Evolutionary conservation across 2,113 vertebrate genomes (phyloP), one percentile per base, ranked within the genome.

Genomic region (Sakesphorus luctuosus): DNA sequence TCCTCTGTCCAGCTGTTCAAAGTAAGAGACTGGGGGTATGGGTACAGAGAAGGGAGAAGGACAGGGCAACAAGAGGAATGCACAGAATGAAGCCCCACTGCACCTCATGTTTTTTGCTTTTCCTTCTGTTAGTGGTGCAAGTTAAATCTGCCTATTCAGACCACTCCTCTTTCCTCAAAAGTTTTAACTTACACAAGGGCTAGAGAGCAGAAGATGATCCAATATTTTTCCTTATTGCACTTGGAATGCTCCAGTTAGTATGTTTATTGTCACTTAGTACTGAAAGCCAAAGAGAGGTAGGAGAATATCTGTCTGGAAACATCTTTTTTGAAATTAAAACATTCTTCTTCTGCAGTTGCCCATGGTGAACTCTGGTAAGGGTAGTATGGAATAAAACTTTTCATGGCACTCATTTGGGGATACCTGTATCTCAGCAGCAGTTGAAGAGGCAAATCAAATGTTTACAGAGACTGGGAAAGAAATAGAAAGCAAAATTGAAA

Each of bases 401-500:
- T 66, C 63, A n/a, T 25, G 77, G 26, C 4, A 6, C 20, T 92
- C 40, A 38, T 94, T 90, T 90, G 95, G 63, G 83, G 50, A 93
- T 94, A 58, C 46, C 84, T 94, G 47, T 84, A 52, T 87, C 87
- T 89, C 56, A 71, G 91, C 84, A 89, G 87, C 47, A 43, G 65
- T 12, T 78, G 47, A 93, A 94, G 73, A 71, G 56, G 47, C 35
- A 87, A 89, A 93, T 93, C 50, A 93, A 95, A 84, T 76, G 46
- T 94, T 93, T 77, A 77, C 38, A 75, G 33, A 43, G 77, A 72
- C 35, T 84, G 73, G 16, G 47, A 84, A 94, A 87, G 77, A 52
- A 83, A 63, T 23, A 78, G 84, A 81, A 65, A 89, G 9, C 61
- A 94, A 84, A 94, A 93, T 11, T 84, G 89, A 84, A 96, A 95